Evolutionary conservation across 2,888 invertebrate genomes (phyloP), one percentile per base, ranked within the genome.

Genomic region (Volucella zonaria): DNA sequence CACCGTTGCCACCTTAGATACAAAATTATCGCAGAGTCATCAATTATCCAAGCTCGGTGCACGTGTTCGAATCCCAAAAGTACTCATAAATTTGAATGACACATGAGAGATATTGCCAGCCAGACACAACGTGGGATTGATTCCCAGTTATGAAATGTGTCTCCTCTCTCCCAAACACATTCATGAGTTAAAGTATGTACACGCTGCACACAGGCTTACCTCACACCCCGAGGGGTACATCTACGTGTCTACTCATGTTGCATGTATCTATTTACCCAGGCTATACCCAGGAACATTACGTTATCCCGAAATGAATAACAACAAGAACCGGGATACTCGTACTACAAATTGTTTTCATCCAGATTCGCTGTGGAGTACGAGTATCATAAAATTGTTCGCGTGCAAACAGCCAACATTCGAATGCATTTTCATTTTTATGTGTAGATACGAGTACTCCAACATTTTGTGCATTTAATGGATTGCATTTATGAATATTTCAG

Each of bases 331-430:
- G 40, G 47, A 68, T 59, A 31, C 31, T 61, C 52, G 15, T 59
- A 59, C 58, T 70, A 78, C 82, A 78, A 77, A 82, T 78, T 82
- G 78, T 67, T 82, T 62, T 52, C 23, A 70, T 77, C 42, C n/a
- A 45, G n/a, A 47, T 9, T n/a, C 67, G 38, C 23, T 73, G 38
- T 31, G 31, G 3, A 31, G 6, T 6, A 31, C 31, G 31, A 6
- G 6, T 31, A 23, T 31, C 6, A 40, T 66, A 74, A 40, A 59
- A 79, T 52, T 71, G 31, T 59, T 74, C 61, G 73, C 78, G 78
- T 82, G 82, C 82, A 82, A 80, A 54, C 75, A 75, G 82, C 82
- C 78, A 80, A 54, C 75, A 75, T 80, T 80, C 18, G 31, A 68
- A 75, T 54, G 71, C 77, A 76, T 68, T 67, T 45, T 47, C 38